Evolutionary conservation across 2,888 invertebrate species (phyloP), one percentile per base, ranked within the genome.

Genomic region (Scaptomyza caliginosa): DNA sequence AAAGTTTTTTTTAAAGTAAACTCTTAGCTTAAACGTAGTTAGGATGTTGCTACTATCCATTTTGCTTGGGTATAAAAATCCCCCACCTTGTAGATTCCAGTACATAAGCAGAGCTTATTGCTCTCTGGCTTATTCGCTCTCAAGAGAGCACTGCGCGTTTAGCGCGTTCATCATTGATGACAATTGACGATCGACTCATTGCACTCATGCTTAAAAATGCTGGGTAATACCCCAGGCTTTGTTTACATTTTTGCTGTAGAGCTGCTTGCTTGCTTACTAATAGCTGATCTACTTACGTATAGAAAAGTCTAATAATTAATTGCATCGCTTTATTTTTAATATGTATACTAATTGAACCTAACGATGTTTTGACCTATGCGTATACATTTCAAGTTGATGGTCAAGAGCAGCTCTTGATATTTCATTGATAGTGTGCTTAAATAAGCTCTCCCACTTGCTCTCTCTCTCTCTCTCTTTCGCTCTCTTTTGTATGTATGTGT

Each of bases 211-310:
- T 6, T 54, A 1, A 24, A 19, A 45, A 3, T 26, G 19, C 56
- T 56, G 52, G 54, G 54, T 36, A 19, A 49, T 49, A 49, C 54
- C 54, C 54, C 16, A 8, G 1, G 11, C 17, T 49, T 24, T 54
- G 36, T 55, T 55, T 55, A 55, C 54, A 26, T 50, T 13, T 16
- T 16, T 7, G 13, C 3, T 34, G 23, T 21, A 23, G 16, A 26
- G 43, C 21, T 17, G 34, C 21, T 13, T 3, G 21, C 3, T 26
- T 5, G 11, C 28, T 13, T 10, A 13, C 4, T 19, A 59, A 24
- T 21, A 13, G 32, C 32, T 49, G 63, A 28, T 42, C 60, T 23
- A 48, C 7, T 49, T 62, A 16, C 11, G 4, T 24, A 13, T 24
- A 13, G 13, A 24, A 3, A 21, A 21, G 11, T 21, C 10, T n/a